phyloP scores from a whole-genome alignment of 30 jellyfish, hydroid and myxozoan species.

The Hydra vulgaris region DNA sequence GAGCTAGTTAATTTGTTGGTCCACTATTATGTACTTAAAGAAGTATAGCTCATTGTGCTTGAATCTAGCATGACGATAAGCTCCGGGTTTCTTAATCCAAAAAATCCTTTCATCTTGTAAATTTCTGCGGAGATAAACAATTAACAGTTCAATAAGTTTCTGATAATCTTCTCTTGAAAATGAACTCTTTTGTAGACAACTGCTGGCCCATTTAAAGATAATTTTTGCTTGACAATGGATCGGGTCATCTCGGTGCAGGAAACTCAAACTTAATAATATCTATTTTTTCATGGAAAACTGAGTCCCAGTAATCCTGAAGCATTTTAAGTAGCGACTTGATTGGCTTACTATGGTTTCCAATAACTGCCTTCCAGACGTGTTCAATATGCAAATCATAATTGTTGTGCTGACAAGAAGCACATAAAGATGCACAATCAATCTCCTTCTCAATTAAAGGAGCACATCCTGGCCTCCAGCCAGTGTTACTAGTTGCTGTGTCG shows the following conservation, averaged over 20 bases:
- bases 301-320: neutral
- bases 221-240: neutral
- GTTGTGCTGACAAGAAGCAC: neutral
- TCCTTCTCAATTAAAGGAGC: no score
- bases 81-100: neutral
- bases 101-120: neutral
- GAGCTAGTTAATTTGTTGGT: neutral
- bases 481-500: no score
- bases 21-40: neutral
- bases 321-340: neutral
- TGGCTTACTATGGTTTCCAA: neutral
- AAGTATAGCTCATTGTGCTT: neutral
- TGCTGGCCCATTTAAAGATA: neutral
- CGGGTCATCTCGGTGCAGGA: neutral
- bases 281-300: neutral
- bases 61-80: no score
- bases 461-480: no score
- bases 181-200: neutral
- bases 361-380: neutral
- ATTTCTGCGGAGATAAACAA: neutral
- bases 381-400: neutral
- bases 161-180: neutral
- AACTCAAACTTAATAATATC: neutral
- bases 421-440: neutral
- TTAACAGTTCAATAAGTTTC: neutral